Evolutionary conservation across 2,888 invertebrate species (phyloP).

Genomic region (Theodoxus fluviatilis): DNA sequence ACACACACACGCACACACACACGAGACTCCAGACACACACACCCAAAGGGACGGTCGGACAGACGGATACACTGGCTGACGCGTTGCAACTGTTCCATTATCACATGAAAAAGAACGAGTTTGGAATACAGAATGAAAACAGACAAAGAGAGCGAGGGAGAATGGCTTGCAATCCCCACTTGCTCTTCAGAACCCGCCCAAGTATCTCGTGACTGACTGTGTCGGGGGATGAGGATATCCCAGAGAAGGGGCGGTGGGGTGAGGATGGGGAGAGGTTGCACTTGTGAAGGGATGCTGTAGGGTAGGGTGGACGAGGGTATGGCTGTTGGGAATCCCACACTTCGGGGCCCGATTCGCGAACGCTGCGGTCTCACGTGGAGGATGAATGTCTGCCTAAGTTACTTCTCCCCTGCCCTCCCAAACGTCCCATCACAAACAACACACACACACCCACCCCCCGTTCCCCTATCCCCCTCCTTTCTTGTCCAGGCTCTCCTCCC

Average conservation of each 20-base stretch:
- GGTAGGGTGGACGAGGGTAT: not conserved
- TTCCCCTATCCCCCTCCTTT: not conserved
- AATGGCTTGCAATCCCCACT: too few relatives aligned
- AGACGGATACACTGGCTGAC: too few relatives aligned
- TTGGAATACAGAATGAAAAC: too few relatives aligned
- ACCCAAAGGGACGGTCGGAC: too few relatives aligned
- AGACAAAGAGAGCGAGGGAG: too few relatives aligned
- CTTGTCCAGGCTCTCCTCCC: not conserved
- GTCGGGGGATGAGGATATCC: too few relatives aligned
- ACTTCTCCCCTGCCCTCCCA: not conserved
- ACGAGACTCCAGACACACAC: too few relatives aligned
- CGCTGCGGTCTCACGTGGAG: too few relatives aligned
- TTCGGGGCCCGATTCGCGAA: conserved; percentile 20
- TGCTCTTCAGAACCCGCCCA: too few relatives aligned
- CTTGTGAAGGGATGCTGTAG: not conserved
- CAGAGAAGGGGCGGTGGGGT: not conserved
- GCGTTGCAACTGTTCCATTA: too few relatives aligned
- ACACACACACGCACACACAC: conserved; percentile 5
- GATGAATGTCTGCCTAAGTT: conserved; percentile 22
- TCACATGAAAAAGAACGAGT: too few relatives aligned
- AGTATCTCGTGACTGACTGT: too few relatives aligned
- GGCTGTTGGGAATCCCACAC: not conserved
- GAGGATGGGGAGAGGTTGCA: not conserved
- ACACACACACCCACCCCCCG: not conserved
- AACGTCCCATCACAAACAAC: not conserved